Base-by-base conservation (phyloP, 2,797 vertebrate species). In the Nothura maculosa region DNA sequence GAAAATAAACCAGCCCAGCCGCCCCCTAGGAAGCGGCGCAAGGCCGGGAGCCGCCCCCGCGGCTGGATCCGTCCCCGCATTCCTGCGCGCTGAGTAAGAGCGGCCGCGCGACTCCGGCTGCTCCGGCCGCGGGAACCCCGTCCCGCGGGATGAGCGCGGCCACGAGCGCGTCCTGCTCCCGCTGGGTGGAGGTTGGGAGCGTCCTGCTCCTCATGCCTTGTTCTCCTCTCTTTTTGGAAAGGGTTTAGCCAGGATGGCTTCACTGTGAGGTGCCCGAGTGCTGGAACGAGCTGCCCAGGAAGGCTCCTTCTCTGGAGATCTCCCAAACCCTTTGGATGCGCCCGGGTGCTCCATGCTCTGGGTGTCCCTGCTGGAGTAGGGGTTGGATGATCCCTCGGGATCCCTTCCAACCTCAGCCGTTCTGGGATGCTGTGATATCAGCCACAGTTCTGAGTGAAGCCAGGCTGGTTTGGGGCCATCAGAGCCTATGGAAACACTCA, bases 31-130 rank as follows among this genome's bases (percentile, higher is more conserved):
- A 94, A 96, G 94, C 97, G 97, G 97, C 98, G 94, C 98, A 98
- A 98, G 98, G 91, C 97, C 98, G 98, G 98, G 97, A 96, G 94
- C 96, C 96, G 94, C 98, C 98, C 97, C 98, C 98, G 85, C 95
- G 95, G 96, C 96, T 88, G 93, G 92, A 97, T 97, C 97, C 36
- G 94, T 60, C 89, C 92, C 89, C 12, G 96, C 98, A 98, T 98
- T 98, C 98, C 97, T 96, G 77, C 90, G 93, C 91, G 92, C 96
- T 98, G 97, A 98, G 96, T 93, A 97, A 97, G 75, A 69, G 88
- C 13, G 83, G 90, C 8, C 88, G 25, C 12, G 4, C 72, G 80
- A 54, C 90, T 95, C 70, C 94, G 80, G 57, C 90, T 95, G 67
- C 94, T 74, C 24, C 38, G 20, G 82, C 40, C 40, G 40, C 40